These are phyloP conservation scores for Scaptomyza flava DNA, from an alignment of 2,888 invertebrate genomes.

Conservation along the genomic window DNA sequence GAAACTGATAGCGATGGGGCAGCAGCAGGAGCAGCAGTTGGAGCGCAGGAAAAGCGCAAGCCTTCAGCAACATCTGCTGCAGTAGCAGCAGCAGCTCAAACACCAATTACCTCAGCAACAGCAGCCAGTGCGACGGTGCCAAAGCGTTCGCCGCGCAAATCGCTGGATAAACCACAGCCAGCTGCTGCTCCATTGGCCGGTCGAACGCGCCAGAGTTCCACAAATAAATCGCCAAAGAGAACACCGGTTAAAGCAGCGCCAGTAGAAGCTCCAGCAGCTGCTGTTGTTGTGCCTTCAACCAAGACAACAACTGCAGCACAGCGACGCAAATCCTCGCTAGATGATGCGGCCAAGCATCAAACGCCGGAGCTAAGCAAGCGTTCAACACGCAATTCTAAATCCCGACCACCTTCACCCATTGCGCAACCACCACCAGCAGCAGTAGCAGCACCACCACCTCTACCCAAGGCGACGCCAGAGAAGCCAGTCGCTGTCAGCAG, in stretches of 20 bases:
- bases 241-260: slow-evolving; percentile 64
- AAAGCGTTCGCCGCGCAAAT: slow-evolving; percentile 77
- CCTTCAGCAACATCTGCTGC: slow-evolving; percentile 27
- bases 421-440: background rate
- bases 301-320: slow-evolving; percentile 30
- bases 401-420: slow-evolving; percentile 55
- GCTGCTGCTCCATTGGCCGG: slow-evolving; percentile 24
- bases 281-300: slow-evolving; percentile 27
- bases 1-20: slow-evolving; percentile 38
- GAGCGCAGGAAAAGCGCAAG: slow-evolving; percentile 72
- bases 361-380: slow-evolving; percentile 55
- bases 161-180: slow-evolving; percentile 58
- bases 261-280: slow-evolving; percentile 20
- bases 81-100: slow-evolving; percentile 73
- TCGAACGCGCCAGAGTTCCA: slow-evolving; percentile 64
- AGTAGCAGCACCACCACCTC: background rate
- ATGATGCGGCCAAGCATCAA: slow-evolving; percentile 67
- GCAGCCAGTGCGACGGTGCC: slow-evolving; percentile 46
- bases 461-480: slow-evolving; percentile 47
- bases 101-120: slow-evolving; percentile 55
- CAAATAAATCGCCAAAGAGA: slow-evolving; percentile 73
- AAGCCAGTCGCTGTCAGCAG: slow-evolving; percentile 38
- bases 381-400: slow-evolving; percentile 73
- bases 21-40: slow-evolving; percentile 44
- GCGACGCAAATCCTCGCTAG: slow-evolving; percentile 73